These are phyloP conservation scores for Drosophila nigricruria DNA, from an alignment of 2,888 invertebrate species.

Conservation along the genomic window DNA sequence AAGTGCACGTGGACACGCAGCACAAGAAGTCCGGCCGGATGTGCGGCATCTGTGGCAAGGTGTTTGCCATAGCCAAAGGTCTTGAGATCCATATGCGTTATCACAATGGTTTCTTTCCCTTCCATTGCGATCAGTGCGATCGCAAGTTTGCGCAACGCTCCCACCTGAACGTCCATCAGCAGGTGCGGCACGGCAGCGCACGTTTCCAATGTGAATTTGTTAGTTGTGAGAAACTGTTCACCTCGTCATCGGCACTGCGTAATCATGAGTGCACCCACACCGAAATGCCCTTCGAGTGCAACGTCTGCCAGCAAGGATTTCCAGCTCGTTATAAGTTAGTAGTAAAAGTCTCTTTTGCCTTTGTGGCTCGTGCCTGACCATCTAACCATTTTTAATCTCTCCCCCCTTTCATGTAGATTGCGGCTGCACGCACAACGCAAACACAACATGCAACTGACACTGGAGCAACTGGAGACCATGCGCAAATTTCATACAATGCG, in stretches of 20 bases:
- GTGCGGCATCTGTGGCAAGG: constrained; percentile 70
- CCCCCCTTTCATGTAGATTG: constrained; percentile 44
- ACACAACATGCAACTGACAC: constrained; percentile 54
- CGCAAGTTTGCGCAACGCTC: constrained; percentile 74
- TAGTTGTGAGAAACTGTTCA: constrained; percentile 71
- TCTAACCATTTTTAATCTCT: background rate
- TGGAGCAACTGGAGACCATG: constrained; percentile 72
- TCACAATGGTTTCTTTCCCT: constrained; percentile 73
- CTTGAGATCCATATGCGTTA: constrained; percentile 77
- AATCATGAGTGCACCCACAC: constrained; percentile 74
- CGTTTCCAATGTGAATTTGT: constrained; percentile 69
- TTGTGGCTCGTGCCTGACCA: background rate
- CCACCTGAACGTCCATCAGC: constrained; percentile 70
- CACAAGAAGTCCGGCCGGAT: constrained; percentile 53
- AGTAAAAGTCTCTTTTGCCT: constrained; percentile 14
- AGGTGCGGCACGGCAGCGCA: constrained; percentile 68
- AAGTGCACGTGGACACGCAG: constrained; percentile 64
- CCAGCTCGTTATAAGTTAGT: constrained; percentile 73
- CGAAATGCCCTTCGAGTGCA: constrained; percentile 76
- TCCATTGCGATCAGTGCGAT: constrained; percentile 68
- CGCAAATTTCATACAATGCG: constrained; percentile 69
- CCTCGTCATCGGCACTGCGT: constrained; percentile 71
- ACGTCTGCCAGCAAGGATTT: constrained; percentile 66
- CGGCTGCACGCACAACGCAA: constrained; percentile 66
- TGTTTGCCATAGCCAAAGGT: constrained; percentile 69